These are phyloP conservation scores for Accipiter cooperii DNA, from an alignment of 2,113 vertebrate genomes.

Conservation along the genomic window DNA sequence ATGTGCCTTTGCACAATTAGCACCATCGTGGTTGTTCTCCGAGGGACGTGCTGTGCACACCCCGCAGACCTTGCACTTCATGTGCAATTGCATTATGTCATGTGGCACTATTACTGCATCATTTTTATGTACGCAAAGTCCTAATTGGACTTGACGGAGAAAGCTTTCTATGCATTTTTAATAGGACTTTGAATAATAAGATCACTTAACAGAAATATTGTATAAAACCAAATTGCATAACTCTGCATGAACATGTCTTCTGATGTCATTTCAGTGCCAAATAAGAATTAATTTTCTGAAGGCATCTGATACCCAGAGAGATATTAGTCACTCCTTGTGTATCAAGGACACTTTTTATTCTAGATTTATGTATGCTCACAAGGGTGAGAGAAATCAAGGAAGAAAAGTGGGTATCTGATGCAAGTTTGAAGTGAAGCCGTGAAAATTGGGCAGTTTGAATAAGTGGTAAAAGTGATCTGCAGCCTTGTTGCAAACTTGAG, in stretches of 20 bases:
- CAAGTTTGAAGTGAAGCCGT: neutral
- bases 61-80: neutral
- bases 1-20: neutral
- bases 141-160: neutral
- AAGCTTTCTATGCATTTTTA: neutral
- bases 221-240: neutral
- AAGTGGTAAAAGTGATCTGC: neutral
- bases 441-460: neutral
- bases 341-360: neutral
- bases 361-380: neutral
- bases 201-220: neutral
- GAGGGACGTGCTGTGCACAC: fast-evolving
- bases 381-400: neutral
- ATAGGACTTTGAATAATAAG: neutral
- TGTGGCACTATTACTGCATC: neutral
- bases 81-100: neutral
- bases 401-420: neutral
- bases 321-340: neutral
- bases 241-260: neutral
- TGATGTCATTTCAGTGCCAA: slow-evolving; percentile 6
- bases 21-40: neutral
- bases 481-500: neutral
- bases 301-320: neutral
- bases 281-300: slow-evolving; percentile 36
- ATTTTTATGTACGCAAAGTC: neutral